These are phyloP conservation scores for Oceanodroma tethys DNA, from an alignment of 2,113 vertebrate species.

Conservation along the genomic window DNA sequence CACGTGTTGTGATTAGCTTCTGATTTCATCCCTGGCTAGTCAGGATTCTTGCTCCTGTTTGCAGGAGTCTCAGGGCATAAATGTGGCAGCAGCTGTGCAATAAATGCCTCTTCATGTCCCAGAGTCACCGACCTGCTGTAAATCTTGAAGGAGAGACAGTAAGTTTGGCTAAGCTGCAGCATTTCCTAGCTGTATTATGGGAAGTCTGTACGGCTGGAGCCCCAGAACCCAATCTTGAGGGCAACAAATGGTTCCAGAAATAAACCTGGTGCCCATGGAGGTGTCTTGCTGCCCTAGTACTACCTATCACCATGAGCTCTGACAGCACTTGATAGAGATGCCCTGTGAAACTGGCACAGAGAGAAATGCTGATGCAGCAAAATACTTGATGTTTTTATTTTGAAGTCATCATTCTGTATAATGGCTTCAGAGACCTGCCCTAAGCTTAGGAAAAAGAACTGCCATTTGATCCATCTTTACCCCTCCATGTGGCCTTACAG, in stretches of 20 bases:
- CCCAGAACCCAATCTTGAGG: neutral
- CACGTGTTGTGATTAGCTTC: neutral
- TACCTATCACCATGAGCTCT: neutral
- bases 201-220: neutral
- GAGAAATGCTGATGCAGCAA: neutral
- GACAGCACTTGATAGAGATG: neutral
- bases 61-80: neutral
- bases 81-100: neutral
- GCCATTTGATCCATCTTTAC: neutral
- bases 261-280: neutral
- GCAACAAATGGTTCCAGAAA: neutral
- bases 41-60: neutral
- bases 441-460: neutral
- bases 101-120: neutral
- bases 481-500: neutral
- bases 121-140: neutral
- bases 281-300: neutral
- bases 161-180: neutral
- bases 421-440: no score
- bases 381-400: neutral
- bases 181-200: neutral
- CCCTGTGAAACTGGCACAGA: neutral
- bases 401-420: rapidly evolving
- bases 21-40: neutral
- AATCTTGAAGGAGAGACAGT: neutral